Evolutionary conservation across 1,140 invertebrate genomes (phyloP).

Genomic region (Drosophila albomicans): DNA sequence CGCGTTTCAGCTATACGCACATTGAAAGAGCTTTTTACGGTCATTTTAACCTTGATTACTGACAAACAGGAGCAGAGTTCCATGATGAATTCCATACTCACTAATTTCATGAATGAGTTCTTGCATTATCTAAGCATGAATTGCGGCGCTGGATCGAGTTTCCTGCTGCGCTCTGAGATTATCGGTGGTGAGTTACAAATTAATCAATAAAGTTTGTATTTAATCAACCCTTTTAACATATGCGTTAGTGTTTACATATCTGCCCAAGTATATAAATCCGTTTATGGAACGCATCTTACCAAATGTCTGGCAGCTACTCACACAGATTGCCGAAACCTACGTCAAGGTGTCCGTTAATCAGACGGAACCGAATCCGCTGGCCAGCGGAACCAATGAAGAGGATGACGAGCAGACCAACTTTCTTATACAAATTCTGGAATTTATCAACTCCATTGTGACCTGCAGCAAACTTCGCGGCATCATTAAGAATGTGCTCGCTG

Average conservation of each 20-base stretch:
- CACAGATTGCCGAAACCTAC: constrained; percentile 88
- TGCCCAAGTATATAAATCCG: constrained; percentile 89
- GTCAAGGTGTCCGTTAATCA: constrained; percentile 82
- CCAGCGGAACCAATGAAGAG: constrained; percentile 67
- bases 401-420: constrained; percentile 90
- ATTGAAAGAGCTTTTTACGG: constrained; percentile 78
- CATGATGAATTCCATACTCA: constrained; percentile 89
- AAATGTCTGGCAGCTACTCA: constrained; percentile 90
- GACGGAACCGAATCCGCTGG: constrained; percentile 71
- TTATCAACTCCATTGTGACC: constrained; percentile 88
- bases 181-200: constrained; percentile 86
- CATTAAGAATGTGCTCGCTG: constrained; percentile 89
- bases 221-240: neutral
- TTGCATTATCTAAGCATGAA: constrained; percentile 88
- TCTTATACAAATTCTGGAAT: constrained; percentile 92
- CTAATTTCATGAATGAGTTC: constrained; percentile 90
- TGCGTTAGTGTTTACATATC: constrained; percentile 86
- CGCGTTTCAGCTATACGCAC: constrained; percentile 79
- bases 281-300: constrained; percentile 89
- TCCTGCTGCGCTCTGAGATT: constrained; percentile 90
- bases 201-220: constrained; percentile 1
- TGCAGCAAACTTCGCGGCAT: constrained; percentile 87
- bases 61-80: constrained; percentile 89
- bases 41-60: constrained; percentile 87
- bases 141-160: constrained; percentile 88